Conservation (phyloP, 2,888 invertebrate genomes). For the Keiferia lycopersicella region DNA sequence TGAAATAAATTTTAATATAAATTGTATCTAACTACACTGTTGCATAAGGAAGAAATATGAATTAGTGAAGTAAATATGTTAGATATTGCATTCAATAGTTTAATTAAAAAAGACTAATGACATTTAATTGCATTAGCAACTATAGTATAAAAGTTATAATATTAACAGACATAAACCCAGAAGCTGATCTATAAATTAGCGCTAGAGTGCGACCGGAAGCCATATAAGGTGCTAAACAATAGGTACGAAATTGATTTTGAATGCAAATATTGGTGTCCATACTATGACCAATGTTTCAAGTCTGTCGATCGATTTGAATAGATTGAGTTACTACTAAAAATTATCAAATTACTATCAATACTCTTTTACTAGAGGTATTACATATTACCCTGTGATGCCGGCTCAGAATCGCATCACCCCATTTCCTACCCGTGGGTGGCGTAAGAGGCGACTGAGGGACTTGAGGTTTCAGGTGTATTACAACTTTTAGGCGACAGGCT, state of each 20-base stretch:
- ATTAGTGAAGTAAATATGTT: background rate
- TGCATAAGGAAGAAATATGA: background rate
- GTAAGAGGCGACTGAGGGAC: too few species aligned
- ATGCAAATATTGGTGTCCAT: constrained; percentile 23
- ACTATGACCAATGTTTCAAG: constrained; percentile 22
- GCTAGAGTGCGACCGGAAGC: constrained; percentile 12
- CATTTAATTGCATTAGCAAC: background rate
- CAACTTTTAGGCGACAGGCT: too few species aligned
- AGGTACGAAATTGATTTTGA: constrained; percentile 25
- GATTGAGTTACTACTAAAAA: constrained; percentile 26
- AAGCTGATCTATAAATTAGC: constrained; percentile 24
- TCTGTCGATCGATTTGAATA: constrained; percentile 28
- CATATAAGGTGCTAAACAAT: constrained; percentile 23
- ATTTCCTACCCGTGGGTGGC: too few species aligned
- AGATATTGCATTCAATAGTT: background rate
- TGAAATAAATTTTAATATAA: background rate
- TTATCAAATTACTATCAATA: too few species aligned
- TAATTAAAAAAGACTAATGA: background rate
- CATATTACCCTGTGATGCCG: too few species aligned
- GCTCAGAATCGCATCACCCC: too few species aligned
- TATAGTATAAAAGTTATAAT: background rate
- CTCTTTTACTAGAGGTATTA: too few species aligned
- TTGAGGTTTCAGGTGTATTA: too few species aligned
- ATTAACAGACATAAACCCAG: constrained; percentile 18
- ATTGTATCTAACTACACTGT: background rate